These are phyloP conservation scores for Calameuta filiformis DNA, from an alignment of 2,888 invertebrate species.

Conservation along the genomic window DNA sequence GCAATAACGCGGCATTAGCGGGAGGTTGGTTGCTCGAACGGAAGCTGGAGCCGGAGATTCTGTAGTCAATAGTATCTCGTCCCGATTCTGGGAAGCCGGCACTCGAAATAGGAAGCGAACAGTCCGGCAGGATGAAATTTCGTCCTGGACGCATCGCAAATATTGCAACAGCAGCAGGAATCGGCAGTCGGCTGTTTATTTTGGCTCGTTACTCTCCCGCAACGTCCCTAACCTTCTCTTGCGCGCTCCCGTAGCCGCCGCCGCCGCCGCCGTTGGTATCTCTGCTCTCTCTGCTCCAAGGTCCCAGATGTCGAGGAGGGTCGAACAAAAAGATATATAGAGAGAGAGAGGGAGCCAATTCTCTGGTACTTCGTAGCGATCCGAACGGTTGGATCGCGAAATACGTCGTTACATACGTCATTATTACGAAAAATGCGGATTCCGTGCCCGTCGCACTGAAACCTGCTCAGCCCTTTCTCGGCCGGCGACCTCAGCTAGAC, in stretches of 20 bases:
- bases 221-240: not conserved
- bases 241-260: not conserved
- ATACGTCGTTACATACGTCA: no score
- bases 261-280: no score
- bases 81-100: not conserved
- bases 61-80: constrained; percentile 31
- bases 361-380: no score
- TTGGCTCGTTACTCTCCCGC: constrained; percentile 42
- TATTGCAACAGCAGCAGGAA: constrained; percentile 47
- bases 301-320: no score
- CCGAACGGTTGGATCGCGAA: no score
- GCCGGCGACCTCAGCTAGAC: not conserved
- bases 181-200: constrained; percentile 51
- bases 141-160: constrained; percentile 40
- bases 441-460: no score
- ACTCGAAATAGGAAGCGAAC: not conserved
- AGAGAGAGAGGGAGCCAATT: not conserved
- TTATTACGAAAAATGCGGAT: no score
- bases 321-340: not conserved
- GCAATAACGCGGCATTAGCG: constrained; percentile 55
- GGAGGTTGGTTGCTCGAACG: not conserved
- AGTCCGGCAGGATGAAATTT: constrained; percentile 32
- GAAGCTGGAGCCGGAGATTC: not conserved
- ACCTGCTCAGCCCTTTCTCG: no score
- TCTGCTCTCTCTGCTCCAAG: no score